Base-by-base conservation (phyloP, 1,140 invertebrate species). In the Vanessa atalanta region DNA sequence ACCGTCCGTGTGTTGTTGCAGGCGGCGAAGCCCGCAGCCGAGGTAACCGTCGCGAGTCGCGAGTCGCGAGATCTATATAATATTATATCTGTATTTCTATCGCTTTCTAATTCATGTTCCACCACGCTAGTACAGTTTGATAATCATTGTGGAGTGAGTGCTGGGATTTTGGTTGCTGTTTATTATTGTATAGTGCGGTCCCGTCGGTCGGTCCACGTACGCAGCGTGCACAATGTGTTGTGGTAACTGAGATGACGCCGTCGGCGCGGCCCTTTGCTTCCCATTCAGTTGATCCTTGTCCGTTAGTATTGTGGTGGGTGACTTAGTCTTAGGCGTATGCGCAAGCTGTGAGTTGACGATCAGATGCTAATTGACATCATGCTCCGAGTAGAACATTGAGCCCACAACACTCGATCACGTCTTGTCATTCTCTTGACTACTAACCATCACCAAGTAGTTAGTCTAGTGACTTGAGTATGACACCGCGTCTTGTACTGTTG, bases 11-110 rank as follows among this genome's bases (percentile, higher is more conserved):
- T 94, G 90, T 93, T 95, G 93, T 95, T 95, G 88, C 94, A 95
- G 94, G 94, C 94, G 91, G 94, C 93, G 92, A 95, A 95, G 93
- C 94, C 94, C 90, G 94, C 94, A 92, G 94, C 93, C 82, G 94
- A 95, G 94, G 94, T 95, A 94, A 87, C 70, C 31, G 47, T 15
- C 67, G 67, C 91, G 79, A 72, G 81, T 71, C 80, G 53, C 20
- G 26, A 31, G 26, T 85, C 76, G 82, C 85, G 85, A 86, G 83
- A 85, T 82, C 87, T 82, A 74, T 82, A 74, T 86, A 83, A 77
- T 57, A 57, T 63, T 60, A 20, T 70, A 57, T 86, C 83, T 89
- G 84, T 89, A 87, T 89, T 81, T 86, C 87, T 92, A 87, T 92
- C 88, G 92, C 93, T 93, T 93, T 85, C 91, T 92, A 86, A 89